Base-by-base conservation (phyloP, 2,888 invertebrate genomes). In the Drosophila mayaguana region DNA sequence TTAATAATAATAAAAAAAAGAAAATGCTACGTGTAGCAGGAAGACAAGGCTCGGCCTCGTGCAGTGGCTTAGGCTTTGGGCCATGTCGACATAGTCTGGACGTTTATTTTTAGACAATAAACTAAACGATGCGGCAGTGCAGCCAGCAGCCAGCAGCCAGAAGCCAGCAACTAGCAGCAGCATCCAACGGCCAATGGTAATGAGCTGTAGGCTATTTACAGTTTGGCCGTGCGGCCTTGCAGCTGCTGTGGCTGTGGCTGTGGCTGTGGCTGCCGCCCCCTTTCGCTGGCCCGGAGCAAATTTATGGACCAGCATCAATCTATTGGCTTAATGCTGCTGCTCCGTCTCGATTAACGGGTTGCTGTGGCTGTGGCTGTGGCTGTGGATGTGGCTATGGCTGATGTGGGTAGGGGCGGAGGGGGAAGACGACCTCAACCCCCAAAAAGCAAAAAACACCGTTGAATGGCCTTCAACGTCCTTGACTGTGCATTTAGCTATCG, bases 391-490 rank as follows among this genome's bases (percentile, higher is more conserved):
- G n/a, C 34, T 36, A 0, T 12, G 14, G 36, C n/a, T 1, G 2
- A 0, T 28, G 28, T 28, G 25, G 25, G 36, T 1, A 36, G 25
- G 25, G 12, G 53, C n/a, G 6, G 32, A 32, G 12, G 18, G n/a
- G 1, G 22, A 7, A 1, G 7, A 8, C 43, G 54, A 62, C 43
- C 57, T 66, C 86, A 83, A 74, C 86, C 83, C 79, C 88, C 81
- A 79, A 61, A 71, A 72, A 71, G 59, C 81, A 79, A 57, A 59
- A 72, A 73, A 55, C 64, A 45, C 67, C 88, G 83, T 85, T 87
- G 88, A 87, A 82, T 89, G 86, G 86, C 86, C 86, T 87, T 87
- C 89, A 89, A 81, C 88, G 86, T 87, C 86, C 86, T 87, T 87
- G 88, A 83, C 71, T 72, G 66, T 73, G 66, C 73, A 77, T 83